Evolutionary conservation across 2,113 vertebrate genomes (phyloP), one percentile per base, ranked within the genome.

Genomic region (Microcebus griseorufus): DNA sequence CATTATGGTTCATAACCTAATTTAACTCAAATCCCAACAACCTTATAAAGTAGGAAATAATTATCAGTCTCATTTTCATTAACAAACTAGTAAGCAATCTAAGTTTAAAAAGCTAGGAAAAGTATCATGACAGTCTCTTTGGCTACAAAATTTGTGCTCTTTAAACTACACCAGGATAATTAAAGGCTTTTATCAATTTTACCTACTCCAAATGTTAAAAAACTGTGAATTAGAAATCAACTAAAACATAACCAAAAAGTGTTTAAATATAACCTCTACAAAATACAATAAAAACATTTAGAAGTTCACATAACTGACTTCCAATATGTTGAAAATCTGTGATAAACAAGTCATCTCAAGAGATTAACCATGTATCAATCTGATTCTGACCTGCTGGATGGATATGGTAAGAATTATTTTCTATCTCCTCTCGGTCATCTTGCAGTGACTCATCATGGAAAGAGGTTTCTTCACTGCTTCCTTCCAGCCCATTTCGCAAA

Each of bases 361-460:
- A 85, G 20, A 64, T 65, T 51, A 90, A 45, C 6, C 12, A 88
- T 86, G 22, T 58, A 73, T 1, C 9, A 88, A 51, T 92, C n/a
- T 83, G 75, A 91, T 34, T 1, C 98, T 96, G 39, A 99, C 99
- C 99, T 98, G 99, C 99, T 0, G 99, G 99, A 18, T 99, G 99
- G 32, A 98, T 97, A 22, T 98, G 88, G 29, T 97, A 98, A 25
- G 95, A 65, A 0, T 92, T 39, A 10, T 99, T 99, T 0, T 97
- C 83, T 97, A 99, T 98, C 87, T 99, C 99, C 1, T 99, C 99
- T 0, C 97, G 93, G 3, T 99, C 99, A 29, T 99, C 99, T 94
- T 99, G 99, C 91, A 99, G 95, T 62, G 99, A 99, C 58, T 99
- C 99, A 3, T 99, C 99, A 0, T 99, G 99, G 25, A 99, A 98